A percentile compares a stretch with the other conserved stretches of the same genome.
phyloP scores from a whole-genome alignment of 2,113 vertebrate species.

The Pantherophis guttatus region DNA sequence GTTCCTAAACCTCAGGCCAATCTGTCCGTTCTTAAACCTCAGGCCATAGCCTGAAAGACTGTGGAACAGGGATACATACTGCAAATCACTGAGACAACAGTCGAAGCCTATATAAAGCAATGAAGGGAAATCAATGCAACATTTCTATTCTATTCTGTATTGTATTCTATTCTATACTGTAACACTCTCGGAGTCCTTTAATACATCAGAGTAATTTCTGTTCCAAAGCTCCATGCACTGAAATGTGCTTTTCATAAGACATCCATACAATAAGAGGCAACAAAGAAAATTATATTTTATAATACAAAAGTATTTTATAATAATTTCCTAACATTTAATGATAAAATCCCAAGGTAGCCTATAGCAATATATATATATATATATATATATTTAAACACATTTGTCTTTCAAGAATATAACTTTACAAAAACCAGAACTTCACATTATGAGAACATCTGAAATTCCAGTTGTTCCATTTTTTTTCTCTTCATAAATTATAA shows the following conservation, averaged over 20 bases:
- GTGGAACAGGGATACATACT: conserved; percentile 53
- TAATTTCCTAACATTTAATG: background rate
- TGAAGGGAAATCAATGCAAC: background rate
- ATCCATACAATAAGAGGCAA: too few species aligned
- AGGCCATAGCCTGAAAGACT: conserved; percentile 1
- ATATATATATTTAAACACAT: background rate
- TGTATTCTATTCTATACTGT: background rate
- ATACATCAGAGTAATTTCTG: background rate
- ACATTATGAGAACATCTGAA: background rate
- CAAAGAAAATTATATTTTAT: background rate
- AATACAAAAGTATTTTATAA: background rate
- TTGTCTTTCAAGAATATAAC: conserved; percentile 25
- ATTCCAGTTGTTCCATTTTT: background rate
- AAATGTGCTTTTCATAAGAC: background rate
- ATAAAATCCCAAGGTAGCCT: background rate
- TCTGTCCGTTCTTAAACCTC: conserved; percentile 15
- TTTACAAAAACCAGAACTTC: background rate
- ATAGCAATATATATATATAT: background rate
- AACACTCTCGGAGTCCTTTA: background rate
- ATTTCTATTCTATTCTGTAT: conserved; percentile 10
- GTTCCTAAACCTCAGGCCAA: conserved; percentile 59
- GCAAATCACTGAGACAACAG: conserved; percentile 45
- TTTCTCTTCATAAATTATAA: background rate
- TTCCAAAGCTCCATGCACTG: background rate
- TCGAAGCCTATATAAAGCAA: conserved; percentile 40